Conservation (phyloP, 2,797 vertebrate species). For the Danio kyathit region DNA sequence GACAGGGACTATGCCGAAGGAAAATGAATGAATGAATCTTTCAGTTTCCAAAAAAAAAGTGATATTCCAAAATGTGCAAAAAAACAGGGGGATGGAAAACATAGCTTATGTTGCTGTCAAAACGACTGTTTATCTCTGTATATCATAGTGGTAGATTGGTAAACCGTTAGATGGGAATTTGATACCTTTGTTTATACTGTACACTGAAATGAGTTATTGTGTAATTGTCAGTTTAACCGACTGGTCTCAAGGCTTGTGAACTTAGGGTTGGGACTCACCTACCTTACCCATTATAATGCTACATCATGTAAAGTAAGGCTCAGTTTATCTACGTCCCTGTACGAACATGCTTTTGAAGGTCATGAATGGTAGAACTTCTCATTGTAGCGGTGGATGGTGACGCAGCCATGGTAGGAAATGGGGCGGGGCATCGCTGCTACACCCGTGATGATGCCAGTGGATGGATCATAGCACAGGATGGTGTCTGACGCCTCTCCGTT, state of each 20-base stretch:
- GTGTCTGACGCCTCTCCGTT: slow-evolving; percentile 94
- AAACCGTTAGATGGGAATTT: neutral
- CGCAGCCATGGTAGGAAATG: slow-evolving; percentile 97
- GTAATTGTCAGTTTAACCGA: slow-evolving; percentile 26
- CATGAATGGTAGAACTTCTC: slow-evolving; percentile 87
- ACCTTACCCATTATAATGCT: slow-evolving; percentile 1
- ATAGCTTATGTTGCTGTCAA: neutral
- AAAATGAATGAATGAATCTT: too few species aligned
- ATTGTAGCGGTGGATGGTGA: slow-evolving; percentile 96
- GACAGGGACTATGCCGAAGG: too few species aligned
- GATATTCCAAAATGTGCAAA: too few species aligned
- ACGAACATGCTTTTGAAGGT: slow-evolving; percentile 45
- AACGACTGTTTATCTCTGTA: neutral
- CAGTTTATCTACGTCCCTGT: slow-evolving; percentile 29
- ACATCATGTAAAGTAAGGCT: slow-evolving; percentile 21
- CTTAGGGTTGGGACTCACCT: slow-evolving; percentile 18
- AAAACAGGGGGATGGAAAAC: too few species aligned
- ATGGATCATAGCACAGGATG: slow-evolving; percentile 94
- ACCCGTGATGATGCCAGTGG: slow-evolving; percentile 94
- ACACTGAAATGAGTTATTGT: slow-evolving; percentile 24
- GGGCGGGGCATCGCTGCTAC: slow-evolving; percentile 95
- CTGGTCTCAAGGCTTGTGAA: slow-evolving; percentile 7
- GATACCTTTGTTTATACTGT: neutral
- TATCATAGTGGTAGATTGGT: neutral
- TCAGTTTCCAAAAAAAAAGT: too few species aligned